These are phyloP conservation scores for Pollenia amentaria DNA, from an alignment of 2,888 invertebrate species.

Conservation along the genomic window DNA sequence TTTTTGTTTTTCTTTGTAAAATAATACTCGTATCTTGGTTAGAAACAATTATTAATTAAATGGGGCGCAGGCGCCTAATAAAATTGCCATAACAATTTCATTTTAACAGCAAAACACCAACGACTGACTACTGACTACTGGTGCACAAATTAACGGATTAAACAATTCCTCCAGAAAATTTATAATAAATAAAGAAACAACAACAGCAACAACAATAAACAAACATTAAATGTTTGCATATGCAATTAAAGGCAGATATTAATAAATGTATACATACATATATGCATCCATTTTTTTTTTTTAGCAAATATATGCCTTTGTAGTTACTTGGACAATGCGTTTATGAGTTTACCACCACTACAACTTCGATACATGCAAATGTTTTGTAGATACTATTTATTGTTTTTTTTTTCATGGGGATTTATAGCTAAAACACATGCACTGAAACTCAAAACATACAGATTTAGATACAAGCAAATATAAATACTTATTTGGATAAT, in stretches of 20 bases:
- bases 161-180: slow-evolving; percentile 5
- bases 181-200: background rate
- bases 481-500: slow-evolving; percentile 29
- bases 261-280: background rate
- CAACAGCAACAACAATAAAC: background rate
- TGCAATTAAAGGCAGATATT: slow-evolving; percentile 38
- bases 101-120: slow-evolving; percentile 20
- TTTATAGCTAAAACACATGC: slow-evolving; percentile 57
- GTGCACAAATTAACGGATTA: slow-evolving; percentile 21
- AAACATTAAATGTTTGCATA: slow-evolving; percentile 55
- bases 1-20: slow-evolving; percentile 3
- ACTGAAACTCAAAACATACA: slow-evolving; percentile 1
- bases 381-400: background rate
- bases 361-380: too few relatives aligned
- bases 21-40: slow-evolving; percentile 45
- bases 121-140: background rate
- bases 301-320: slow-evolving; percentile 16
- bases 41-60: slow-evolving; percentile 63
- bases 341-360: background rate
- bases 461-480: background rate
- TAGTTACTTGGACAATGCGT: slow-evolving; percentile 14
- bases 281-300: background rate
- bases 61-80: slow-evolving; percentile 70
- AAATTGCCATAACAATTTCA: slow-evolving; percentile 65
- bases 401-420: slow-evolving; percentile 40